phyloP scores from a whole-genome alignment of 2,113 vertebrate genomes.

The Podiceps cristatus region DNA sequence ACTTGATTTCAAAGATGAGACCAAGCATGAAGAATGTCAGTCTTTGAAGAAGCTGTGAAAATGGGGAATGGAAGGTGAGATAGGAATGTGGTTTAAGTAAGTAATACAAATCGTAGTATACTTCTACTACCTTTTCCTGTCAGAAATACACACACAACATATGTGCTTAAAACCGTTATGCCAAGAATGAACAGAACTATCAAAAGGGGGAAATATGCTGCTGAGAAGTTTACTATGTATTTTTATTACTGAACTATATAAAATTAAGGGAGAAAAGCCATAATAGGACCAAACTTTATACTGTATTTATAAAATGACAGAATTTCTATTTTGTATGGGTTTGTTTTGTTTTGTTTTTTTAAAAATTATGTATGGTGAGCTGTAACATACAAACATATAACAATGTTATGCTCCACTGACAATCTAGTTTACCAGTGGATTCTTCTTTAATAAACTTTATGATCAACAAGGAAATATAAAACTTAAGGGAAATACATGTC shows the following conservation, averaged over 20 bases:
- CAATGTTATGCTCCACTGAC: background rate
- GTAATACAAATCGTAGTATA: fast-evolving
- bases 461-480: slow-evolving; percentile 41
- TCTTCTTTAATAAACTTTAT: slow-evolving; percentile 33
- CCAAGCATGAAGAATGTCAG: background rate
- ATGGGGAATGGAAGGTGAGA: background rate
- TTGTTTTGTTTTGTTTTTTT: background rate
- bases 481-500: slow-evolving; percentile 25
- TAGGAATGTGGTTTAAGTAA: background rate
- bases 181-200: background rate
- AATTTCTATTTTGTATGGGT: background rate
- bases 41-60: background rate
- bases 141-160: background rate
- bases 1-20: background rate
- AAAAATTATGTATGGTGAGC: background rate
- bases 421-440: background rate
- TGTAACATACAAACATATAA: background rate
- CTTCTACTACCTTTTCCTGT: background rate
- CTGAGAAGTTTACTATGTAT: background rate
- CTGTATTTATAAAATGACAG: background rate
- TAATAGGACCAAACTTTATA: background rate
- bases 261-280: background rate
- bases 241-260: background rate
- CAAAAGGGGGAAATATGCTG: background rate
- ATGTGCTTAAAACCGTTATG: background rate